These are phyloP conservation scores for Lysandra bellargus DNA, from an alignment of 2,888 invertebrate species.

Conservation along the genomic window DNA sequence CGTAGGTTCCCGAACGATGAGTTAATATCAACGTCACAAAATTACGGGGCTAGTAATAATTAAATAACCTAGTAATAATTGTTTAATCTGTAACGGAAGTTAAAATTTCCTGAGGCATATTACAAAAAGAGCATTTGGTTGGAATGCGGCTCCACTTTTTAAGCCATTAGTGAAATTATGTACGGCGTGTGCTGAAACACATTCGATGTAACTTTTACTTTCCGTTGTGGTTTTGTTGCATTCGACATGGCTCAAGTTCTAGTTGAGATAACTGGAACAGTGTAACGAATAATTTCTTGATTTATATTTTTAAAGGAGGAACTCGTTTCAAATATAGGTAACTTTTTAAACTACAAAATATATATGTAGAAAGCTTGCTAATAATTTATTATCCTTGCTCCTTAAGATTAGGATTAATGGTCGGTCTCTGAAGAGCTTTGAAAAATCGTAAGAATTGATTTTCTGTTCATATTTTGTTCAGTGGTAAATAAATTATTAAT, in stretches of 20 bases:
- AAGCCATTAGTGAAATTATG: conserved; percentile 29
- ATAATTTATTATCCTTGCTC: too few species aligned
- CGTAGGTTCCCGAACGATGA: too few species aligned
- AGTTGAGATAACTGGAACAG: neutral
- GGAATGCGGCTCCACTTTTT: conserved; percentile 2
- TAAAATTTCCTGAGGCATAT: neutral
- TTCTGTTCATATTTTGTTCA: too few species aligned
- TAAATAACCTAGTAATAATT: neutral
- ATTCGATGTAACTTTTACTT: conserved; percentile 28
- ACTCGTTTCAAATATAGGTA: too few species aligned
- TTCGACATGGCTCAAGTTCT: neutral
- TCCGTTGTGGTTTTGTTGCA: conserved; percentile 14
- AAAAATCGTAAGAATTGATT: too few species aligned
- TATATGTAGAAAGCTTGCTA: too few species aligned
- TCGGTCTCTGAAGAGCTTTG: too few species aligned
- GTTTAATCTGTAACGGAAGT: neutral
- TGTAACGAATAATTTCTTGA: neutral
- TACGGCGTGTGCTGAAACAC: conserved; percentile 26
- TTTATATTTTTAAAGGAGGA: neutral
- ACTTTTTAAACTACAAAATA: too few species aligned
- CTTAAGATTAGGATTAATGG: too few species aligned
- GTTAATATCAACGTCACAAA: too few species aligned
- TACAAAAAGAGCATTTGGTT: neutral
- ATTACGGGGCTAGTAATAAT: neutral
- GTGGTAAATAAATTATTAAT: too few species aligned